phyloP scores from a whole-genome alignment of 23 tunicate species.

The Corella eumyota region DNA sequence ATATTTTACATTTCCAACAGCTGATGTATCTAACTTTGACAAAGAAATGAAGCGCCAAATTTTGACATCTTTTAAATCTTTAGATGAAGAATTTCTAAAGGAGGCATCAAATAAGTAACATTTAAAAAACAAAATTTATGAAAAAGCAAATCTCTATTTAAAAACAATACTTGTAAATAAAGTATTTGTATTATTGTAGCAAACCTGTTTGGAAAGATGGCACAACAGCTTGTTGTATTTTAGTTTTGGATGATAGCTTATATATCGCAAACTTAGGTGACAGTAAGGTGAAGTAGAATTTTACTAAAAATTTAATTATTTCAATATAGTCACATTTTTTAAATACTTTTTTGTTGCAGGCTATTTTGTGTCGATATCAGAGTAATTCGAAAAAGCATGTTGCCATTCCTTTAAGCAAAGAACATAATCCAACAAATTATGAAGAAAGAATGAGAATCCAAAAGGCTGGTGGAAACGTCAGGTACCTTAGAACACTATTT shows the following conservation, averaged over 20 bases:
- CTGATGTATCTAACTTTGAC: slow-evolving; percentile 53
- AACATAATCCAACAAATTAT: slow-evolving; percentile 78
- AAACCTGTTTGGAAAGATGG: slow-evolving; percentile 95
- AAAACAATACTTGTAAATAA: not conserved
- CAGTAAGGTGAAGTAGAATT: too few relatives aligned
- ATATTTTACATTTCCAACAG: slow-evolving; percentile 16
- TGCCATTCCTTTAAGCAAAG: slow-evolving; percentile 67
- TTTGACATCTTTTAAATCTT: slow-evolving; percentile 42
- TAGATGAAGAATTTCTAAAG: slow-evolving; percentile 73
- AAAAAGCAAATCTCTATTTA: not conserved
- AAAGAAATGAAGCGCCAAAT: slow-evolving; percentile 78
- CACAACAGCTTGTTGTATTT: slow-evolving; percentile 75
- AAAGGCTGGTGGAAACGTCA: slow-evolving; percentile 80
- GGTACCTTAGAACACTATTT: too few relatives aligned
- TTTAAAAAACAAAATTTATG: not conserved
- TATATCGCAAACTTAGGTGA: slow-evolving; percentile 87
- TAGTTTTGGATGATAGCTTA: slow-evolving; percentile 58
- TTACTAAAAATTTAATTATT: not conserved
- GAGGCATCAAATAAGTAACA: slow-evolving; percentile 71
- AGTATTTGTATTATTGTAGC: slow-evolving; percentile 18
- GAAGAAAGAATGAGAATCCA: slow-evolving; percentile 87
- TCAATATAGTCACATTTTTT: not conserved
- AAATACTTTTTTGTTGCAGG: slow-evolving; percentile 26
- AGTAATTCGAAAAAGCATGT: slow-evolving; percentile 55
- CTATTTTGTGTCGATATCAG: slow-evolving; percentile 81